These are phyloP conservation scores for Vanessa tameamea DNA, from an alignment of 1,140 invertebrate genomes.

Conservation along the genomic window DNA sequence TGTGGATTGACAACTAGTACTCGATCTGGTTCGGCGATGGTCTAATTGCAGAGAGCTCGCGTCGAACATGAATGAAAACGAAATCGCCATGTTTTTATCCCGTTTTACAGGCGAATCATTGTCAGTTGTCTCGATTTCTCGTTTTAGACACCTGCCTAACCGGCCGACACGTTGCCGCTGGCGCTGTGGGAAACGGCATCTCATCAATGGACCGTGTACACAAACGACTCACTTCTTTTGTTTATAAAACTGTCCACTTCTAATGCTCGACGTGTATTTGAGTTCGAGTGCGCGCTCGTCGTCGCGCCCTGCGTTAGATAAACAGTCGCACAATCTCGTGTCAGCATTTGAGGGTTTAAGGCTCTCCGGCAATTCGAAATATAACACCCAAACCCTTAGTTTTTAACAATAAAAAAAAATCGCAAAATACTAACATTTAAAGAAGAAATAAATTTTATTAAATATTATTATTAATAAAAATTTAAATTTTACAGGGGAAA, in stretches of 20 bases:
- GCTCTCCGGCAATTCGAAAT: slow-evolving; percentile 37
- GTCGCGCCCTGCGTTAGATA: slow-evolving; percentile 57
- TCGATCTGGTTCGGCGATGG: slow-evolving; percentile 46
- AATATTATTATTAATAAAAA: too few species aligned
- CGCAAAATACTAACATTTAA: too few species aligned
- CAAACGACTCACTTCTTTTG: slow-evolving; percentile 69
- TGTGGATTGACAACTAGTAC: slow-evolving; percentile 49
- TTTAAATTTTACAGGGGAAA: too few species aligned
- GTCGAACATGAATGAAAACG: slow-evolving; percentile 44
- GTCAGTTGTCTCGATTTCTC: slow-evolving; percentile 54
- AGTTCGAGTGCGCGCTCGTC: slow-evolving; percentile 51
- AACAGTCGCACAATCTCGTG: slow-evolving; percentile 50
- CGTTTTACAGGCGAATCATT: slow-evolving; percentile 27
- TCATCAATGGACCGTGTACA: slow-evolving; percentile 73
- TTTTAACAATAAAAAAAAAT: too few species aligned
- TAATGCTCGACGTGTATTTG: slow-evolving; percentile 61
- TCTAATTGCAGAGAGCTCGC: slow-evolving; percentile 50
- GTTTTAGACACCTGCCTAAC: slow-evolving; percentile 57
- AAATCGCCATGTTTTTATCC: slow-evolving; percentile 45
- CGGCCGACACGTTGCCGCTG: slow-evolving; percentile 54
- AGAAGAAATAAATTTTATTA: too few species aligned
- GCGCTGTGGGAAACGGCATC: slow-evolving; percentile 74
- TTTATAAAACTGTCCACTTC: slow-evolving; percentile 80
- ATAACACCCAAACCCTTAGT: slow-evolving; percentile 23
- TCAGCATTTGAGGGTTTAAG: slow-evolving; percentile 36